Evolutionary conservation across 2,888 invertebrate species (phyloP).

Genomic region (Margaritifera margaritifera): DNA sequence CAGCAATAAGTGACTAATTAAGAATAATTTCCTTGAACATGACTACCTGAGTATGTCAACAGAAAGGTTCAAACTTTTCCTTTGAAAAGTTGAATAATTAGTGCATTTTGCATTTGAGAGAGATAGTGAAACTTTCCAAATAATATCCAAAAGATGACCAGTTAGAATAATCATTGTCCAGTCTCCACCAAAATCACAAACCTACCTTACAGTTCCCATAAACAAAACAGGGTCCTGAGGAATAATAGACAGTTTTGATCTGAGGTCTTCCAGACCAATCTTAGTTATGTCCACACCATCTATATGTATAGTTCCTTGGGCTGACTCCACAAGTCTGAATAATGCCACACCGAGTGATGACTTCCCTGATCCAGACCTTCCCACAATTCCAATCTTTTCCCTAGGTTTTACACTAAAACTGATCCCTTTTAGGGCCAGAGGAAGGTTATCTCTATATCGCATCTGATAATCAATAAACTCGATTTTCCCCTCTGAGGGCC

Average conservation of each 20-base stretch:
- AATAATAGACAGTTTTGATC: slow-evolving; percentile 74
- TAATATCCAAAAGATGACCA: too few species aligned
- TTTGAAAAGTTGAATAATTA: too few species aligned
- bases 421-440: slow-evolving; percentile 75
- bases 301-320: slow-evolving; percentile 75
- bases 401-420: slow-evolving; percentile 76
- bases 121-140: not conserved
- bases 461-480: slow-evolving; percentile 61
- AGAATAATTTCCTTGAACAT: too few species aligned
- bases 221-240: slow-evolving; percentile 81
- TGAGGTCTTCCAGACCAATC: slow-evolving; percentile 75
- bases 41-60: too few species aligned
- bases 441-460: slow-evolving; percentile 62
- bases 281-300: slow-evolving; percentile 76
- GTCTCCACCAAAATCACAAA: not conserved
- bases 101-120: not conserved
- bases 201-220: slow-evolving; percentile 77
- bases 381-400: slow-evolving; percentile 79
- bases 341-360: slow-evolving; percentile 75
- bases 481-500: slow-evolving; percentile 65
- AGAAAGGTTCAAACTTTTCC: not conserved
- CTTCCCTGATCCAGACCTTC: slow-evolving; percentile 76
- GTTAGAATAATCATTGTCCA: not conserved
- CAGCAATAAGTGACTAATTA: too few species aligned
- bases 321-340: slow-evolving; percentile 78